Conservation (phyloP, 2,113 vertebrate genomes). For the Ondatra zibethicus region DNA sequence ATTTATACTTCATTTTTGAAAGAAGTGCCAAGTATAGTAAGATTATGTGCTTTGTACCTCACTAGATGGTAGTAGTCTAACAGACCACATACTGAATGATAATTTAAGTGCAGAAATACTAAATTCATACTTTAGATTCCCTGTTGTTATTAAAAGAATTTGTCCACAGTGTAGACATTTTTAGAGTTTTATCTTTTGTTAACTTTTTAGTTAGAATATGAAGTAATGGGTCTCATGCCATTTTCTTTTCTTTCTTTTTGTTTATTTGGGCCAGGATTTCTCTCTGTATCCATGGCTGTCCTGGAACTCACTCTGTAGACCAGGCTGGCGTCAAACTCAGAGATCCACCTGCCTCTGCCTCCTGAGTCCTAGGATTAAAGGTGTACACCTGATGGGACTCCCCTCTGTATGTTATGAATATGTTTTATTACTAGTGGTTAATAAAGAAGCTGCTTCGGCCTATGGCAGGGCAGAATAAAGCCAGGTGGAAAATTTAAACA, state of each 20-base stretch:
- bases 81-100: fast-evolving
- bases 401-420: too few relatives aligned
- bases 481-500: too few relatives aligned
- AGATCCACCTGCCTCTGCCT: neutral
- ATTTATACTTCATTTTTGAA: neutral
- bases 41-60: neutral
- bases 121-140: neutral
- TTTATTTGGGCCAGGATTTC: neutral
- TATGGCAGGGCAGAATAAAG: too few relatives aligned
- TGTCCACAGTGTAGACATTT: neutral
- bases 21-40: neutral
- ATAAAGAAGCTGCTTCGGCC: too few relatives aligned
- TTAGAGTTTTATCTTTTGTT: neutral
- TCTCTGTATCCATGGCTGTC: neutral
- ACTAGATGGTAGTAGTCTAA: neutral
- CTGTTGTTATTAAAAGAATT: neutral
- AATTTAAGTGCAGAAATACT: neutral
- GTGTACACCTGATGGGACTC: neutral
- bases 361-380: neutral
- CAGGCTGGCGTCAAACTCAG: neutral
- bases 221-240: neutral
- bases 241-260: neutral
- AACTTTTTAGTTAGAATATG: neutral
- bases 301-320: neutral
- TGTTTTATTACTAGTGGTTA: too few relatives aligned